Evolutionary conservation across 2,797 vertebrate genomes (phyloP).

Genomic region (Cheirogaleus major): DNA sequence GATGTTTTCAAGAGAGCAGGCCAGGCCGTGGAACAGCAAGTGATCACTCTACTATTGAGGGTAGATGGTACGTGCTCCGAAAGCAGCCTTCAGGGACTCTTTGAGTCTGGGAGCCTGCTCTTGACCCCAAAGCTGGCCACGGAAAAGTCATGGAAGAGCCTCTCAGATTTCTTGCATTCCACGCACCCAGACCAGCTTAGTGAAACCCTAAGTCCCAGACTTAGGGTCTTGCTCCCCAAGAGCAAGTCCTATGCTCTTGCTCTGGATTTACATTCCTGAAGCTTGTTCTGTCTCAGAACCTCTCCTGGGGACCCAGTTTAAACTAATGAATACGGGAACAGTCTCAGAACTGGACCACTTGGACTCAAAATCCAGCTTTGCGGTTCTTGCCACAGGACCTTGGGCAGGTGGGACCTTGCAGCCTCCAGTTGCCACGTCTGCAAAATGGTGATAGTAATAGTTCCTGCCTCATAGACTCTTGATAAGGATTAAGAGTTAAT

Average conservation of each 20-base stretch:
- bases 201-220: background rate
- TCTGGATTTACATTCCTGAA: background rate
- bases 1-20: background rate
- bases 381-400: background rate
- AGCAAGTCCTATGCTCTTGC: too few species aligned
- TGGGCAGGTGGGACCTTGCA: background rate
- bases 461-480: background rate
- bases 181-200: background rate
- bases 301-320: background rate
- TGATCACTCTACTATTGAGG: background rate
- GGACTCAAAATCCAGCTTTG: background rate
- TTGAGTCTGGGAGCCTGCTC: background rate
- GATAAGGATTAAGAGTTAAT: background rate
- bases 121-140: background rate
- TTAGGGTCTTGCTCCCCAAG: too few species aligned
- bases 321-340: background rate
- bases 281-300: background rate
- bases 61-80: rapidly evolving
- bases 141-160: background rate
- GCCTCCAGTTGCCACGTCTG: background rate
- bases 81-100: background rate
- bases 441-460: background rate
- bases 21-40: background rate
- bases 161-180: background rate
- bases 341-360: background rate